phyloP scores from a whole-genome alignment of 2,113 vertebrate species.

The cat (Felis catus) region DNA sequence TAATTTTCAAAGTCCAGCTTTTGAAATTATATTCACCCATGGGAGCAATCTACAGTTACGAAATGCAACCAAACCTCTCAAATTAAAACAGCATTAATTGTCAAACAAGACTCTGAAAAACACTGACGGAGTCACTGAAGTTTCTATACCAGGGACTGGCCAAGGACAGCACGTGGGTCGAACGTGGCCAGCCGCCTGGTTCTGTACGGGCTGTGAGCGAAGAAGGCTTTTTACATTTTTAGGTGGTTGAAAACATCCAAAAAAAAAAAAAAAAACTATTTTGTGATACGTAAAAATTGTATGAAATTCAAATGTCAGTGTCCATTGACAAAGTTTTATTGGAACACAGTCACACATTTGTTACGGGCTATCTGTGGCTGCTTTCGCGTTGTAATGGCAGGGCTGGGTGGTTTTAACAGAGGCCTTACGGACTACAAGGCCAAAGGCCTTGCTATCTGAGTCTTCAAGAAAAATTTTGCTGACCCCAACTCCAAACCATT shows the following conservation, averaged over 20 bases:
- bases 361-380: not conserved
- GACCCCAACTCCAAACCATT: not conserved
- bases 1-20: conserved; percentile 50
- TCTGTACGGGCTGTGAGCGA: not conserved
- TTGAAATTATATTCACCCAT: conserved; percentile 25
- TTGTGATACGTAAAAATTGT: conserved; percentile 5
- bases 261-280: not conserved
- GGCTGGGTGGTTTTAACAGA: conserved; percentile 28
- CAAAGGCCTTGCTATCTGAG: conserved; percentile 16
- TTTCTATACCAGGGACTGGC: not conserved
- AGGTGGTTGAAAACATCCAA: not conserved
- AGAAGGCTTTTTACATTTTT: not conserved
- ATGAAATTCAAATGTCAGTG: conserved; percentile 40
- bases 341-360: not conserved
- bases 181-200: not conserved
- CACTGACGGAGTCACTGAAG: not conserved
- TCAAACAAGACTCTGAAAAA: conserved; percentile 54
- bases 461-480: conserved; percentile 21
- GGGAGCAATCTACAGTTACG: not conserved
- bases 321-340: conserved; percentile 22
- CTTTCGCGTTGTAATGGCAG: conserved; percentile 22
- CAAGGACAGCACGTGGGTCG: not conserved
- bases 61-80: conserved; percentile 43
- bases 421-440: not conserved
- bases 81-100: conserved; percentile 40